Conservation (phyloP, 2,888 invertebrate genomes). For the Cyclophora punctaria region DNA sequence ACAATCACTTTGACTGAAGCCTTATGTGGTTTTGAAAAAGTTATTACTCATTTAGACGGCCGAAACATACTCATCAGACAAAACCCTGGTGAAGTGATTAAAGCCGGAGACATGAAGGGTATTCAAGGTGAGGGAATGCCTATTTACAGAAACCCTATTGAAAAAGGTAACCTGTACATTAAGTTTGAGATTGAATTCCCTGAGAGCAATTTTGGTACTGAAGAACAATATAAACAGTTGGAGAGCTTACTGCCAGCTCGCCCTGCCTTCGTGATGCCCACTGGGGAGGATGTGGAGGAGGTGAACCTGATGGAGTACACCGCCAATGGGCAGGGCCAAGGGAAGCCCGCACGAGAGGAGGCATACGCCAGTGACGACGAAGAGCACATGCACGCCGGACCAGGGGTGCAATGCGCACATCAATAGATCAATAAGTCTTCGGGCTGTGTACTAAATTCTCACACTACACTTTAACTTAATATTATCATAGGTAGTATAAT, state of each 20-base stretch:
- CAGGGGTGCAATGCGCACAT: constrained; percentile 86
- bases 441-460: constrained; percentile 56
- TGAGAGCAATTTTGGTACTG: constrained; percentile 83
- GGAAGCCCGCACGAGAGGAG: constrained; percentile 70
- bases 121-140: constrained; percentile 95
- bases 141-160: constrained; percentile 85
- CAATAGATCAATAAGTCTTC: constrained; percentile 76
- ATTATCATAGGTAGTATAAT: constrained; percentile 60
- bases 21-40: constrained; percentile 90
- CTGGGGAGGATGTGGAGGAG: constrained; percentile 89
- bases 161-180: constrained; percentile 90
- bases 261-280: constrained; percentile 80
- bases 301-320: constrained; percentile 87
- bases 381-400: constrained; percentile 72
- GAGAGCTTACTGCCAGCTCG: constrained; percentile 85
- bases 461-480: constrained; percentile 33
- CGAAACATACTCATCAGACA: constrained; percentile 86
- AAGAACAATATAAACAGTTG: constrained; percentile 78
- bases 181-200: constrained; percentile 93
- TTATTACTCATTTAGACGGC: constrained; percentile 92
- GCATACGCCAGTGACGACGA: constrained; percentile 82
- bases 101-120: constrained; percentile 86
- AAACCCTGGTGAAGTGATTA: constrained; percentile 86
- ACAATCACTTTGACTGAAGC: constrained; percentile 90
- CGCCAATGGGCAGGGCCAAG: constrained; percentile 74